Base-by-base conservation (phyloP, 1,140 invertebrate species). In the Drosophila dunni region DNA sequence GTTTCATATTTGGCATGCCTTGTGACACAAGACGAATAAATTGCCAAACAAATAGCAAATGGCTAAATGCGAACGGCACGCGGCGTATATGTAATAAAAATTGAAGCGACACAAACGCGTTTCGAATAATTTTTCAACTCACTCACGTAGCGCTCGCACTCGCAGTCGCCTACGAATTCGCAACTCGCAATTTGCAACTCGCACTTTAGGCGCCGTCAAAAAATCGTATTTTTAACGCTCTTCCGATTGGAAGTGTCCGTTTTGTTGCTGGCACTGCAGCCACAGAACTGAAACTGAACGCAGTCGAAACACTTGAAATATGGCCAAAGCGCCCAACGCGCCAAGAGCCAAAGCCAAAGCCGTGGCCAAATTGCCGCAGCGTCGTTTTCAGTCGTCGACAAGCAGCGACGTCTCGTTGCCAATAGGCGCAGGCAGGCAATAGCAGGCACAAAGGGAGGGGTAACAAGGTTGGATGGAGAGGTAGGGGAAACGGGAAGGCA, bases 11-110 rank as follows among this genome's bases (percentile, higher is more conserved):
- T 88, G 63, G 64, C 71, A 34, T 76, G 68, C 72, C 78, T 66
- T 78, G 68, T 73, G 76, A 68, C 72, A 86, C 75, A 79, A 86
- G 67, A 67, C 78, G 54, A 68, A 78, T 70, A 75, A 79, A 68
- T 81, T 78, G 57, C 71, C 64, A 81, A 60, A 48, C 70, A 58
- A 56, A 68, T 38, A 33, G 17, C 45, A 20, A 46, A 51, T 45
- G 15, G 54, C 36, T 17, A 70, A 66, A 53, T 69, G 75, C 75
- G 70, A 67, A 73, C 64, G 71, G 81, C 83, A 67, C 64, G 69
- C 75, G 69, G 77, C 83, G 81, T 86, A 85, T 85, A 85, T 82
- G 82, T 85, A 85, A 85, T 85, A 85, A 62, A 72, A 79, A 65
- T 74, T 50, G 56, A 69, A 65, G 40, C 58, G 62, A 65, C 62